Evolutionary conservation across 2,797 vertebrate species (phyloP).

Genomic region (Echeneis naucrates): DNA sequence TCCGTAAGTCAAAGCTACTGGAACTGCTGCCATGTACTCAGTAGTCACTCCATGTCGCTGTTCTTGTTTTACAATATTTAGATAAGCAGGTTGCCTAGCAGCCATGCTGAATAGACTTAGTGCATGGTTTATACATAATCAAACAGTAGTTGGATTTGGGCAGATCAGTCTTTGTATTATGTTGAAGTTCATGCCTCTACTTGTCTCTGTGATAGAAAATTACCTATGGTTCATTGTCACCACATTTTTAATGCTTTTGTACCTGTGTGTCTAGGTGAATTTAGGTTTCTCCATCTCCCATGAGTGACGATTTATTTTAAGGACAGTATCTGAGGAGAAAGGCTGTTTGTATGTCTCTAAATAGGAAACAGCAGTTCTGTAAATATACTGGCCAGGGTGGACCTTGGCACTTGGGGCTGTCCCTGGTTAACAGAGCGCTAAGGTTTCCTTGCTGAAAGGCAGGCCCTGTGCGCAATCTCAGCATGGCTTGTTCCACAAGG

Average conservation of each 20-base stretch:
- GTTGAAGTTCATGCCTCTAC: conserved; percentile 49
- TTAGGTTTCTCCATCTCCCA: conserved; percentile 11
- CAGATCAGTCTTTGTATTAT: conserved; percentile 46
- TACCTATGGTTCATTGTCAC: background rate
- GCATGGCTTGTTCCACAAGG: conserved; percentile 47
- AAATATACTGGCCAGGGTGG: conserved; percentile 63
- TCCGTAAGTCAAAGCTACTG: conserved; percentile 55
- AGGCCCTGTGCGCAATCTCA: conserved; percentile 65
- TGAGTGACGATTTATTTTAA: conserved; percentile 46
- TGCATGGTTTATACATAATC: conserved; percentile 63
- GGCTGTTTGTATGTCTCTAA: conserved; percentile 59
- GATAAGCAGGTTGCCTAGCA: conserved; percentile 79
- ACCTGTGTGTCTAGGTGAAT: conserved; percentile 17
- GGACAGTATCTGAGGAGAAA: conserved; percentile 61
- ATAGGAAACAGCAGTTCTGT: conserved; percentile 65
- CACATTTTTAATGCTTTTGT: conserved; percentile 31
- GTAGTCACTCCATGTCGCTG: conserved; percentile 44
- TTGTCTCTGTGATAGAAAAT: conserved; percentile 32
- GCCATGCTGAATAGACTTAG: conserved; percentile 69
- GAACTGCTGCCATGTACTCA: conserved; percentile 57
- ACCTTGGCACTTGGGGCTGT: conserved; percentile 70
- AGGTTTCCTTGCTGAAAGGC: conserved; percentile 77
- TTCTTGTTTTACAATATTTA: conserved; percentile 81
- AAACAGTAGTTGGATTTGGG: conserved; percentile 60
- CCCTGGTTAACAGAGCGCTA: conserved; percentile 59